Conservation (phyloP, 2,797 vertebrate species). For the Ateles fusciceps region DNA sequence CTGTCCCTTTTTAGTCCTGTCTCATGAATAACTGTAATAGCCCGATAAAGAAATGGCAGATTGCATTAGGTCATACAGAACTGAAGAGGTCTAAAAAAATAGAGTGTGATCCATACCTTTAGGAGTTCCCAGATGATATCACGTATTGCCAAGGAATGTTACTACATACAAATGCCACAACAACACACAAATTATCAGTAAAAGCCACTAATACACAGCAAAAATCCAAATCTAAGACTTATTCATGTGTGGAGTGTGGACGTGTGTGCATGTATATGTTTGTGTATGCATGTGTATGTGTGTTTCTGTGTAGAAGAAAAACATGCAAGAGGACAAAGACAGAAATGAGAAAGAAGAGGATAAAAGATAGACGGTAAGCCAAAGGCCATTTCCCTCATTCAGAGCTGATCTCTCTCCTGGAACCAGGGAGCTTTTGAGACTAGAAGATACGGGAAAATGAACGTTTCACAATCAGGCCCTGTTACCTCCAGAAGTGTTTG, state of each 20-base stretch:
- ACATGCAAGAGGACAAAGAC: neutral
- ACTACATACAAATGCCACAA: neutral
- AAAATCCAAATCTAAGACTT: conserved; percentile 6
- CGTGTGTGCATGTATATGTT: neutral
- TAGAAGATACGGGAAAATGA: neutral
- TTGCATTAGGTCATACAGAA: neutral
- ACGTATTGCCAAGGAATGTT: neutral
- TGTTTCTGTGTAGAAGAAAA: neutral
- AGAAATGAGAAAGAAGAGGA: neutral
- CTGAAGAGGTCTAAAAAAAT: neutral
- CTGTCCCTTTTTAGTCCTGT: neutral
- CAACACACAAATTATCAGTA: neutral
- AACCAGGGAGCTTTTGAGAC: neutral
- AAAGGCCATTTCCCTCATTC: neutral
- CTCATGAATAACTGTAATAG: neutral
- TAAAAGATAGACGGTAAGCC: neutral
- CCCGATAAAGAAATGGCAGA: neutral
- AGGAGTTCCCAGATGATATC: neutral
- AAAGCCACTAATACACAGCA: neutral
- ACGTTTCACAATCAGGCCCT: neutral
- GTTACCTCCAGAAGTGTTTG: neutral
- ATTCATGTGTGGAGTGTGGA: neutral
- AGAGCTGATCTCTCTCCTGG: neutral
- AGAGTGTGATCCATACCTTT: neutral
- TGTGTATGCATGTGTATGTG: neutral